Conservation (phyloP, 2,113 vertebrate genomes). For the Proterorhinus semilunaris region DNA sequence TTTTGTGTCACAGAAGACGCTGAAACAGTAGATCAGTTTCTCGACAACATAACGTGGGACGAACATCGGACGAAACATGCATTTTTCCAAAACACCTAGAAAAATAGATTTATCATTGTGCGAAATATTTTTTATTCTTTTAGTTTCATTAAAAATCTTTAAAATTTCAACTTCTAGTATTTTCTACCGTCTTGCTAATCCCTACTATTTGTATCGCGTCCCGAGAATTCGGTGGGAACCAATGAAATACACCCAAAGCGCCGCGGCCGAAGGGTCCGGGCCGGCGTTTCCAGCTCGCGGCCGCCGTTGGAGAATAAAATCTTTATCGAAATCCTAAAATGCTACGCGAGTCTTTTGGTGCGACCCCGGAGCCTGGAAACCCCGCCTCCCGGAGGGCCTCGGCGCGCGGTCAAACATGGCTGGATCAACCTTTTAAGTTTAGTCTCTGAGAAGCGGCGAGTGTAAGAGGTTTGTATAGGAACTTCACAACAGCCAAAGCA, state of each 20-base stretch:
- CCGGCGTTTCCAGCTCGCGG: constrained; percentile 83
- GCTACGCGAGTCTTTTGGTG: constrained; percentile 72
- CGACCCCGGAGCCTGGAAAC: constrained; percentile 75
- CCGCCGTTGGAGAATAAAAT: constrained; percentile 71
- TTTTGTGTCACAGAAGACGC: constrained; percentile 65
- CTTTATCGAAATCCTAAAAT: constrained; percentile 78
- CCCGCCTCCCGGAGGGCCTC: constrained; percentile 90
- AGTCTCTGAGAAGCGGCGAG: constrained; percentile 86
- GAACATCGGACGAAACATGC: constrained; percentile 73
- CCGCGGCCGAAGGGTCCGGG: constrained; percentile 94
- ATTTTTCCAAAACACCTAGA: constrained; percentile 83
- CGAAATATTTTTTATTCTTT: constrained; percentile 80
- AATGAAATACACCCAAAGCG: constrained; percentile 99
- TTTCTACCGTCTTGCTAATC: constrained; percentile 22
- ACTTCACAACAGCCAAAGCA: constrained; percentile 99
- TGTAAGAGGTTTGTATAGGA: constrained; percentile 79
- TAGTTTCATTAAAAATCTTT: constrained; percentile 81
- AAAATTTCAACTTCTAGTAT: constrained; percentile 72
- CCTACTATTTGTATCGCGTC: constrained; percentile 54
- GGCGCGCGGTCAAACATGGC: constrained; percentile 89
- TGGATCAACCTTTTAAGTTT: constrained; percentile 98
- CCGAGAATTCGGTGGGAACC: constrained; percentile 84
- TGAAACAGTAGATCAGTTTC: constrained; percentile 29
- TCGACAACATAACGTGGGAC: constrained; percentile 52
- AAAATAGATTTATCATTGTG: constrained; percentile 84